Evolutionary conservation across 2,888 invertebrate species (phyloP), one percentile per base, ranked within the genome.

Genomic region (Eristalis intricaria): DNA sequence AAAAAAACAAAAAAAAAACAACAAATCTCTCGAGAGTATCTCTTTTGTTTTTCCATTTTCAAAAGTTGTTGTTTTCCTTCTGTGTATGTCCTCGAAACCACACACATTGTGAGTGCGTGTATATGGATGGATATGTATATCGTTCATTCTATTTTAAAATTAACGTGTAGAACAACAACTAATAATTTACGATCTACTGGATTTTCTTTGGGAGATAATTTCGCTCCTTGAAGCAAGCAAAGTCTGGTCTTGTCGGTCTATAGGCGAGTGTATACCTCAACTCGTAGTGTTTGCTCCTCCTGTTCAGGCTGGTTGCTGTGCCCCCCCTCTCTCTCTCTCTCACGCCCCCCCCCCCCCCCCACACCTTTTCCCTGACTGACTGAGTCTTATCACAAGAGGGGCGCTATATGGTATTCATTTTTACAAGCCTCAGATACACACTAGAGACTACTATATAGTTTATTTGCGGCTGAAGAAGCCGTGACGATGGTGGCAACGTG

Each of bases 401-500:
- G 86, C 86, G 82, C 83, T 87, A 83, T 75, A 83, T 79, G 82
- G 83, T 73, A 75, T 79, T 79, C 83, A 71, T 78, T 87, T 70
- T 83, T 86, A 81, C 85, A 81, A 77, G 77, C 70, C 85, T 77
- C 73, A 64, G 74, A 68, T 75, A 78, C 79, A 70, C 65, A 63
- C 32, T 8, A 70, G 32, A 68, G 75, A 10, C 32, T 32, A 32
- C 32, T 50, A 29, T 78, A 82, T 86, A 78, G 86, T 86, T 86
- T 82, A 86, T 86, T 86, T 87, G 86, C 86, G 68, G 86, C 86
- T 32, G 32, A 32, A 82, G 86, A 87, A 78, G 83, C 83, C 75
- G 83, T 83, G 83, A 87, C 79, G 74, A 83, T 87, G 86, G 86
- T 87, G 86, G 86, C 64, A 87, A 87, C 83, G 86, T 79, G 83